Evolutionary conservation across 2,888 invertebrate species (phyloP), one percentile per base, ranked within the genome.

Genomic region (Noctua comes): DNA sequence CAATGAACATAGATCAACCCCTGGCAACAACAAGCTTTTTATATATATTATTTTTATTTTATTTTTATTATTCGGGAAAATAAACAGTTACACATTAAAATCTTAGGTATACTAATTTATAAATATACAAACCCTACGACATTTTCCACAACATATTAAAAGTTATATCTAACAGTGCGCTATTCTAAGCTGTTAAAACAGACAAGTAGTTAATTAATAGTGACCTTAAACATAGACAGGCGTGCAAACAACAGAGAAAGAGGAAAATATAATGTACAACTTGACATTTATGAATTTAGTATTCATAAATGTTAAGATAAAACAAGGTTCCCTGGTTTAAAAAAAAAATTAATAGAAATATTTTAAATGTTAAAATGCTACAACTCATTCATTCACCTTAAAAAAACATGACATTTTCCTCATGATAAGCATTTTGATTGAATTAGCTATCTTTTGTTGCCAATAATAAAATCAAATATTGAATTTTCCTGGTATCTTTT

Each of bases 391-490:
- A 75, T 24, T 21, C 24, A 31, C 27, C 13, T 31, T 46, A 21
- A 51, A 40, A 40, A 77, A 65, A 21, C 31, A 7, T 8, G 0
- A 13, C 5, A 27, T 59, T 66, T 74, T 43, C 16, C 31, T 59
- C 31, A 10, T 66, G 82, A 79, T 81, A 81, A 66, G 36, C 21
- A 31, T 66, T 66, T 73, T 81, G 48, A 81, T 81, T 81, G 66
- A 81, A 81, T 48, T 43, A 43, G 46, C 16, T 79, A 74, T 74
- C 74, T 59, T 21, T 3, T 73, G n/a, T 24, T 59, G 11, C 13
- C 31, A 59, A 46, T 64, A 68, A 36, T n/a, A 51, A 73, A 64
- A 21, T 1, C 7, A 8, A 66, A 59, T 43, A 82, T 79, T 75
- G 57, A 51, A 66, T 66, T 31, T 82, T 57, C 57, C 31, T 31